Evolutionary conservation across 92 coral and sea anemone species (phyloP), one percentile per base, ranked within the genome.

Genomic region (Scolanthus callimorphus): DNA sequence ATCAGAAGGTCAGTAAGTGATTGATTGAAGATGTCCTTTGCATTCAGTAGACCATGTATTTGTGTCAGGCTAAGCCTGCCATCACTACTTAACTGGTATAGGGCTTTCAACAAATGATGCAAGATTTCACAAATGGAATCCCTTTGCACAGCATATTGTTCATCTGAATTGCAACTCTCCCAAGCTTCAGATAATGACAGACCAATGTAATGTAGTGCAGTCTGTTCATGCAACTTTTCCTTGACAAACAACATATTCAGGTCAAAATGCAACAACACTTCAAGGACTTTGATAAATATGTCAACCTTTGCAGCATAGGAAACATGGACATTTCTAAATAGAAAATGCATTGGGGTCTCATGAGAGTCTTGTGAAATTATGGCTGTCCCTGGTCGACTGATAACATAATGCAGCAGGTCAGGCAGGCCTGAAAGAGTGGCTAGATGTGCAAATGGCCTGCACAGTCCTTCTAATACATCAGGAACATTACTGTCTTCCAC

Each of bases 341-440:
- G 60, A 2, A 69, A 41, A 59, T 69, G 76, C 27, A 69, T 46
- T 13, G 76, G 57, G 19, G 66, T 57, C 37, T 69, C 76, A 17
- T 58, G 47, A 44, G 57, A 43, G 9, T 10, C 10, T 4, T 9
- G 20, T 29, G 68, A 29, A 50, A 57, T 48, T 30, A 44, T 46
- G 24, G 31, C 27, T 0, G 34, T 2, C 4, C 47, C 28, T 22
- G 24, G 47, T 4, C 23, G 3, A 2, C 15, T 45, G 20, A 63
- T 54, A 46, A 59, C 2, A 29, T 22, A 28, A 43, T 48, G 31
- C 4, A 46, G 19, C 11, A 46, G 4, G 22, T 20, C 52, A 9
- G 11, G 4, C 11, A 4, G 17, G 48, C 76, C 76, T 43, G 57
- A 28, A 27, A 69, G 24, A 26, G 51, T 51, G 27, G 50, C 17